phyloP scores from a whole-genome alignment of 2,888 invertebrate species.

The Idaea dimidiata region DNA sequence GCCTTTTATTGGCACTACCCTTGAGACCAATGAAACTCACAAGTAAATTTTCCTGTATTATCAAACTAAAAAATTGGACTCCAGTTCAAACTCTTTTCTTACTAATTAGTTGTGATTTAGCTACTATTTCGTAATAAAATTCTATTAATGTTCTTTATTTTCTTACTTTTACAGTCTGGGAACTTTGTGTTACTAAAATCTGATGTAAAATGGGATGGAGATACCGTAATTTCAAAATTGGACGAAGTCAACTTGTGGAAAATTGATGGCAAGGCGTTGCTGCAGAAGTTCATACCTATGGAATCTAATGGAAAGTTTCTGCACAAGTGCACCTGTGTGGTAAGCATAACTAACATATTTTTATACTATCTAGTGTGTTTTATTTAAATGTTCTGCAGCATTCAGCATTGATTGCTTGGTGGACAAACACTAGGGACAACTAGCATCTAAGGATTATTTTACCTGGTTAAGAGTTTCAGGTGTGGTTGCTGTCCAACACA shows the following conservation, averaged over 20 bases:
- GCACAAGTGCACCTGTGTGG: slow-evolving; percentile 83
- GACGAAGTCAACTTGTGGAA: slow-evolving; percentile 84
- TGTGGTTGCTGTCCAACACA: too few species aligned
- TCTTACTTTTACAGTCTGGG: slow-evolving; percentile 78
- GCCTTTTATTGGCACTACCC: too few species aligned
- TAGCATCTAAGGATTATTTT: too few species aligned
- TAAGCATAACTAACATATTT: slow-evolving; percentile 46
- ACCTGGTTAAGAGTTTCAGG: too few species aligned
- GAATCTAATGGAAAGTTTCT: slow-evolving; percentile 79
- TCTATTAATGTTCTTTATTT: slow-evolving; percentile 11
- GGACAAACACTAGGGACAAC: too few species aligned
- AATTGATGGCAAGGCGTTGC: slow-evolving; percentile 84
- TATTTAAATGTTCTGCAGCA: too few species aligned
- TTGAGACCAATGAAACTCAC: too few species aligned
- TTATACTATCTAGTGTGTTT: not conserved
- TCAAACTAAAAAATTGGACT: too few species aligned
- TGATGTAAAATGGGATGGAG: slow-evolving; percentile 82
- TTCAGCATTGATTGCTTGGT: too few species aligned
- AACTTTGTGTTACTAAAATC: slow-evolving; percentile 84
- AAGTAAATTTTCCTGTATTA: too few species aligned
- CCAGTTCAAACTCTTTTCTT: too few species aligned
- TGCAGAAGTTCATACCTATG: slow-evolving; percentile 85
- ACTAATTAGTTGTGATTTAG: not conserved
- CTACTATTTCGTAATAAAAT: not conserved
- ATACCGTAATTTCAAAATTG: slow-evolving; percentile 74